Evolutionary conservation across 2,113 vertebrate species (phyloP).

Genomic region (Caloenas nicobarica): DNA sequence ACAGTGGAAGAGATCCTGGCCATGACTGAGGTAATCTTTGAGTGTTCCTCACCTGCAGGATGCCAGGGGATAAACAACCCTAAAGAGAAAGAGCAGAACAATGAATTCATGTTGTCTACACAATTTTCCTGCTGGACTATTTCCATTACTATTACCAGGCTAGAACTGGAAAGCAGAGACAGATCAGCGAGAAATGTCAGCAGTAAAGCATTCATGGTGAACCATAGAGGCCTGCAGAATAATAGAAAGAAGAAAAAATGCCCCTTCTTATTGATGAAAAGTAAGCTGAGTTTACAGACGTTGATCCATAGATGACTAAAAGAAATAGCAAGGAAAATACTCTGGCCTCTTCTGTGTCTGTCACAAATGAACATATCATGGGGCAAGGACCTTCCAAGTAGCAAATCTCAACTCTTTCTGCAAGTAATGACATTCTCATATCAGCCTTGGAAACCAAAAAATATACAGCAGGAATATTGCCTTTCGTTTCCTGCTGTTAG

Average conservation of each 20-base stretch:
- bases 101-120: background rate
- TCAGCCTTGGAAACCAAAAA: constrained; percentile 38
- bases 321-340: background rate
- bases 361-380: background rate
- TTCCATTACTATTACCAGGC: background rate
- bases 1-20: background rate
- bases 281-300: background rate
- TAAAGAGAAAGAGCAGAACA: background rate
- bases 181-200: background rate
- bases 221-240: background rate
- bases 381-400: background rate
- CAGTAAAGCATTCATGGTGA: background rate
- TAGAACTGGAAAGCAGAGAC: background rate
- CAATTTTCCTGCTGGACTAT: background rate
- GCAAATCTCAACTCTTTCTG: background rate
- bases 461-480: constrained; percentile 13
- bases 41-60: background rate
- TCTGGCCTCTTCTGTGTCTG: background rate
- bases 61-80: background rate
- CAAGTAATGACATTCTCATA: background rate
- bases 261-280: background rate
- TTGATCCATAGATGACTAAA: background rate
- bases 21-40: background rate
- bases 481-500: constrained; percentile 47
- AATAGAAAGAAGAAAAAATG: background rate